Base-by-base conservation (phyloP, 2,113 vertebrate species). In the Chaetura pelagica region DNA sequence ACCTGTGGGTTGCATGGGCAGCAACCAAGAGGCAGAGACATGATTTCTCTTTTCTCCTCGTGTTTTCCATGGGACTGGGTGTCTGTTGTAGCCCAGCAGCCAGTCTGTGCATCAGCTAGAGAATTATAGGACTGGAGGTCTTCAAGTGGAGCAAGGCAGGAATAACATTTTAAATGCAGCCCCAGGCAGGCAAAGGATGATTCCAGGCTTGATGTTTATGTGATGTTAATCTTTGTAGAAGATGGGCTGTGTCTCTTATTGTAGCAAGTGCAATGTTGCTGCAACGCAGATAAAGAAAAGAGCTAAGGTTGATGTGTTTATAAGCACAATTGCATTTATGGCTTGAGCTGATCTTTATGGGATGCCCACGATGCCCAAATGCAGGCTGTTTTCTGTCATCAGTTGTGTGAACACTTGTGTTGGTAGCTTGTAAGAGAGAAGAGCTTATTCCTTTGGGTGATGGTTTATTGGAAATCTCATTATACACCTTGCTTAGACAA, bases 401-500 rank as follows among this genome's bases (percentile, higher is more conserved):
- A 68, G 62, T 54, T 87, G 76, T 59, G 71, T 4, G 77, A 34
- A 59, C 42, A 0, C 77, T 91, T 34, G 19, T 7, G 59, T 30
- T 15, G 67, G 10, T 35, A 21, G 6, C 4, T 0, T 24, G 4
- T 5, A 9, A 34, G 30, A 75, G 69, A 34, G 71, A 74, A 51
- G 67, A 64, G 5, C 57, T 54, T 46, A 15, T 81, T 90, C 90
- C 88, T 93, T 61, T 27, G 86, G 88, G 90, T 27, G 62, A 12
- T 13, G n/a, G 21, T 58, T 93, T 96, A 93, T 95, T 90, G 92
- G 80, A 96, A 87, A 87, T 78, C 89, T 94, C 92, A 75, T 95
- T 94, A 84, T 15, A 21, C 85, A 94, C 93, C 94, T 94, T 62
- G 55, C 67, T 16, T 44, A 93, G 86, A 87, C 0, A 2, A 81